Evolutionary conservation across 2,797 vertebrate genomes (phyloP), one percentile per base, ranked within the genome.

Genomic region (Malurus splendens): DNA sequence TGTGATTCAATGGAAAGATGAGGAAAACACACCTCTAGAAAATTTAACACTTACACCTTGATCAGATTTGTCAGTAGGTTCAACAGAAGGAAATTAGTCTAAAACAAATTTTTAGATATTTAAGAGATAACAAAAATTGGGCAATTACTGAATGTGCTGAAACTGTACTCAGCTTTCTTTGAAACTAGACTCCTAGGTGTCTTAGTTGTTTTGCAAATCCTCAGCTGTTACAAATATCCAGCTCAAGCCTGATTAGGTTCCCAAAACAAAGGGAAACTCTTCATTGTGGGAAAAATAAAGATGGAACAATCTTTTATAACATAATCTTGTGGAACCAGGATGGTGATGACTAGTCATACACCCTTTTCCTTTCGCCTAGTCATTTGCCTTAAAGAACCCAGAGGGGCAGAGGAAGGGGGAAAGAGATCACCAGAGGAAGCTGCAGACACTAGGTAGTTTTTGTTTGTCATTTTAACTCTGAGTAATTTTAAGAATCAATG

Each of bases 331-430:
- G 42, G n/a, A 71, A 56, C 39, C 24, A 48, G 39, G 20, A 27
- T 67, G 20, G 18, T 66, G 12, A 62, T 61, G 23, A 17, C 4
- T 33, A 55, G 8, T 30, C 56, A 4, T 64, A 14, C 2, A 50
- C 14, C 3, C 4, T 74, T 61, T 24, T 41, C 2, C 4, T 10
- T 6, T 41, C 20, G 12, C 30, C 19, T 33, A 8, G 4, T n/a
- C 23, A 59, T 66, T 80, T 86, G 19, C 25, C 17, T 42, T 44
- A 50, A 83, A 71, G 87, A 50, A 36, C 1, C 5, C 10, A 11
- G 1, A 12, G 19, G 4, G 9, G 38, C 6, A 30, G 14, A 25
- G 3, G 7, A 79, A 7, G 3, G 5, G 5, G 4, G 19, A 44
- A 51, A 70, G 14, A 12, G 42, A 27, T 11, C 10, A 55, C 18